Base-by-base conservation (phyloP, 2,113 vertebrate genomes). In the Larimichthys polyactis region DNA sequence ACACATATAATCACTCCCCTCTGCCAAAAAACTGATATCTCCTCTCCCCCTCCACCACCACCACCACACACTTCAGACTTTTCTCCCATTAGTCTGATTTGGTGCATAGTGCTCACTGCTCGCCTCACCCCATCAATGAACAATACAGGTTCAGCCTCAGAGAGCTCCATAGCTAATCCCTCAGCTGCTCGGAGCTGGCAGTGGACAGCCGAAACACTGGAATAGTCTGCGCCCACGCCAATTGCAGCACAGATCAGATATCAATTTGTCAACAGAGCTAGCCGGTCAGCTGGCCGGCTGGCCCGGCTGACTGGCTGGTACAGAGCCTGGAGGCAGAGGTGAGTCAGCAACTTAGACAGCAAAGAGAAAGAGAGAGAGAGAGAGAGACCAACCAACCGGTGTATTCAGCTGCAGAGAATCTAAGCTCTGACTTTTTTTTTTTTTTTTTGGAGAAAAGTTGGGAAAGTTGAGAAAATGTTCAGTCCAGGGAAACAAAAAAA, bases 191-290 rank as follows among this genome's bases (percentile, higher is more conserved):
- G 75, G 78, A 79, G 68, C 62, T 87, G 88, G 87, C 85, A 78
- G 89, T 20, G 82, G 83, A 75, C 65, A 68, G 75, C 74, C 63
- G 4, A 80, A 81, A 84, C 82, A 65, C 86, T 79, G 87, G 90
- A 91, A 88, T 78, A 87, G 84, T 67, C 77, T 60, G 64, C 74
- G 43, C 80, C 73, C 76, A 69, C 57, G 20, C 82, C 89, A 89
- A 71, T 82, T 85, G 84, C 76, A 64, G 80, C 55, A 58, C 71
- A 77, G 86, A 91, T 94, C 91, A 86, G 84, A 90, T 92, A 89
- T 91, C 87, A 90, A 73, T 91, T 91, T 91, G 89, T 90, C 87
- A 88, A 91, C 87, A 83, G 81, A 69, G 83, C 81, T 60, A 81
- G 73, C 58, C 2, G 59, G 78, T 58, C 15, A 54, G 72, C 77